Conservation (phyloP, 2,888 invertebrate genomes). For the Agrenia bidenticulata region DNA sequence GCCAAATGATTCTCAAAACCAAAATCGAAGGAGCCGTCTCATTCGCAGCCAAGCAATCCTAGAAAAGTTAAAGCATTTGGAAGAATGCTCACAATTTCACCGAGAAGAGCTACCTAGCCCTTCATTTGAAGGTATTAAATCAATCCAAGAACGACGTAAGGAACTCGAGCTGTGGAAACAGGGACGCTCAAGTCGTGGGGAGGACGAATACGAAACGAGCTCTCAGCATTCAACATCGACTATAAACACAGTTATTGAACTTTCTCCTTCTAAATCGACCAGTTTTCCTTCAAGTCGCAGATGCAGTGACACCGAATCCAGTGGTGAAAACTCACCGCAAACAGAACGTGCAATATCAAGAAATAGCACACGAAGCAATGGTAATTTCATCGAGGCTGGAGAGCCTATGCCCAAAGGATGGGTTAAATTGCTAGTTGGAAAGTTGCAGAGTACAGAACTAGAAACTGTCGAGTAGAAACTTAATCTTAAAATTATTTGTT, state of each 20-base stretch:
- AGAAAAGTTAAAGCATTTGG: conserved; percentile 55
- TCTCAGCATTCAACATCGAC: conserved; percentile 58
- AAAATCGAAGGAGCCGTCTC: conserved; percentile 46
- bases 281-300: conserved; percentile 48
- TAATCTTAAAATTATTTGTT: too few relatives aligned
- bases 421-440: conserved; percentile 73
- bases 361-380: conserved; percentile 33
- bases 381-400: conserved; percentile 30
- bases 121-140: conserved; percentile 55
- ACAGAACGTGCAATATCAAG: conserved; percentile 51
- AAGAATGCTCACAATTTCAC: conserved; percentile 54
- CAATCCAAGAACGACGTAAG: conserved; percentile 55
- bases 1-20: conserved; percentile 32
- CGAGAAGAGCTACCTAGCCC: conserved; percentile 53
- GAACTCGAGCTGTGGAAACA: conserved; percentile 55
- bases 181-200: conserved; percentile 40
- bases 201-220: conserved; percentile 55
- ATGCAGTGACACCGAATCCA: conserved; percentile 50
- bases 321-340: conserved; percentile 48
- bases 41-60: conserved; percentile 54
- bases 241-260: conserved; percentile 56
- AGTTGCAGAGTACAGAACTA: conserved; percentile 61
- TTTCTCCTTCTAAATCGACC: conserved; percentile 51
- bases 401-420: conserved; percentile 61
- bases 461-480: background rate